Evolutionary conservation across 2,113 vertebrate genomes (phyloP).

Genomic region (Poecilia latipinna): DNA sequence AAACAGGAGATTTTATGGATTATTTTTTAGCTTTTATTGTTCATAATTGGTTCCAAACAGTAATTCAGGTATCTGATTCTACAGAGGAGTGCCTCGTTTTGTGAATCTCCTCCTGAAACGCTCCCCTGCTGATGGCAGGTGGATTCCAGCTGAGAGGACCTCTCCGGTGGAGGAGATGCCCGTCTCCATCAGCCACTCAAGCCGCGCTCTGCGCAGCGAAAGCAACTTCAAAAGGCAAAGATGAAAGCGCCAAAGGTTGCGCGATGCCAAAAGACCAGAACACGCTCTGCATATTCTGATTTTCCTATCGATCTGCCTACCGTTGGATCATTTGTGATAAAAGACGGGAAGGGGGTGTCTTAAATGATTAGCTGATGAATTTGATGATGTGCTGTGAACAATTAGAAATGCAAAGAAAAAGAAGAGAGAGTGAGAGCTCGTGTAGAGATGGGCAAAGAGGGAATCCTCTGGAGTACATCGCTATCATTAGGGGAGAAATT

Average conservation of each 20-base stretch:
- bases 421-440: constrained; percentile 3
- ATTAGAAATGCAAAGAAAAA: constrained; percentile 33
- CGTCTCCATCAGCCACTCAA: constrained; percentile 54
- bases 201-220: constrained; percentile 63
- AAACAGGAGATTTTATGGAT: neutral
- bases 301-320: constrained; percentile 71
- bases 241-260: constrained; percentile 79
- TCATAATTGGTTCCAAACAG: neutral
- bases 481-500: constrained; percentile 47
- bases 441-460: constrained; percentile 10
- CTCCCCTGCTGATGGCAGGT: constrained; percentile 48
- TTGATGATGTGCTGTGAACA: constrained; percentile 65
- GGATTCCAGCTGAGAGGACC: constrained; percentile 41
- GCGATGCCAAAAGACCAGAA: constrained; percentile 72
- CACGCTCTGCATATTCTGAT: constrained; percentile 75
- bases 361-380: constrained; percentile 80
- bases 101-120: constrained; percentile 8
- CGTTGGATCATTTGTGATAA: constrained; percentile 66
- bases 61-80: neutral
- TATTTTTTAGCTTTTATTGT: neutral
- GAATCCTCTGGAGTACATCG: constrained; percentile 39
- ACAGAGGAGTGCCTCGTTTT: neutral
- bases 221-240: constrained; percentile 76
- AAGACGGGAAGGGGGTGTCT: constrained; percentile 61
- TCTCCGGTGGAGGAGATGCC: constrained; percentile 53